Evolutionary conservation across 2,113 vertebrate species (phyloP), one percentile per base, ranked within the genome.

Genomic region (Solea solea): DNA sequence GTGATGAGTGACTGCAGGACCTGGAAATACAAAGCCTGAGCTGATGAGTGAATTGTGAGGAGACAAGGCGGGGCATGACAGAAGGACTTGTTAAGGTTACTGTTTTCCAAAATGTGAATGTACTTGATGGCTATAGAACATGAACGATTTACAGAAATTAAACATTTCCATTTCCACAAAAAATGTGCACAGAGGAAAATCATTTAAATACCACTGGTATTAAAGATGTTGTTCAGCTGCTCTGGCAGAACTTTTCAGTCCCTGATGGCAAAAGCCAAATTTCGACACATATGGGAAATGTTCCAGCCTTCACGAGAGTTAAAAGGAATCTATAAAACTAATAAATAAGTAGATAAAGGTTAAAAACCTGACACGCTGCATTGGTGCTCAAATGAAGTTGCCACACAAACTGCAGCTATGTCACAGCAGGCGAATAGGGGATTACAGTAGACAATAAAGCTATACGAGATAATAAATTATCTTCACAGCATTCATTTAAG

Each of bases 361-460:
- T 58, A 3, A 62, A 76, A 69, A 45, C 2, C 15, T 76, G 58
- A 65, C 51, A 69, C 62, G 45, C 53, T 21, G 59, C 3, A 34
- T 46, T 11, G 27, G 61, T 49, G 60, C 56, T 63, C 58, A 71
- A 45, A 48, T 9, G 27, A 15, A 4, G 27, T 15, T 28, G 40
- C 57, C 51, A 48, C 52, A 34, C 34, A 16, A 13, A 58, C 49
- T 67, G 14, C 25, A 73, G 64, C 64, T 5, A 28, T 53, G 34
- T 40, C 64, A 46, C 75, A 60, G 77, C 73, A 80, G 41, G 34
- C 64, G 64, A 69, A 55, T 50, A 59, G 66, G 59, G 66, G 58
- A 86, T 78, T 70, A 74, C 39, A 74, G 68, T 21, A 64, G 68
- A 70, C 45, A 62, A 21, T 41, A 52, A 78, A 73, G 52, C 39